Evolutionary conservation across 2,113 vertebrate species (phyloP), one percentile per base, ranked within the genome.

Genomic region (Zeus faber): DNA sequence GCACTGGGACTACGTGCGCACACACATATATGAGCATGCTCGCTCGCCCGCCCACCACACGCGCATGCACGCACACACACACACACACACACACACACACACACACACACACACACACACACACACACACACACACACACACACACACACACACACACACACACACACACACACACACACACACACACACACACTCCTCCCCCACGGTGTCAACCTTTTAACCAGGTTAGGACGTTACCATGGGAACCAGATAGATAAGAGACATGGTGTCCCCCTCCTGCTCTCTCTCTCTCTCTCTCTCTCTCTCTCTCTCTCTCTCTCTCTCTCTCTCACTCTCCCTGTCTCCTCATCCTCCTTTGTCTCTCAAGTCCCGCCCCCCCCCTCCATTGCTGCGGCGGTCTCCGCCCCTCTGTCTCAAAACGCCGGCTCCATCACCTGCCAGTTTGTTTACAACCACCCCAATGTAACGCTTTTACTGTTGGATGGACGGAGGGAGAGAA

Each of bases 211-310:
- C 74, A 72, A 82, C 78, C 74, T 81, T 82, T 81, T 81, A 85
- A 84, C 84, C 74, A 84, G 85, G 84, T 88, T 83, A 79, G 65
- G 68, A 49, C 67, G 82, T 89, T 82, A 63, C 84, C 77, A 86
- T 85, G 72, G 88, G 47, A 86, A 83, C 82, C 67, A 65, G 63
- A 63, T 50, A 67, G 67, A 64, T 78, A 75, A 70, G 67, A 70
- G 60, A 69, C 4, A 9, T 43, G 49, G 24, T 35, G 49, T 48
- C 56, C 58, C 54, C 45, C 7, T 44, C 9, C 24, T 29, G 17
- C 21, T 56, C 49, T 25, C 49, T 62, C 48, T 61, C 20, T 25
- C 40, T 24, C 20, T 63, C 31, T 20, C n/a, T n/a, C 54, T 44
- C 47, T 31, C 63, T 50, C 62, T 71, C 59, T 71, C 41, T 18